Evolutionary conservation across 2,888 invertebrate species (phyloP), one percentile per base, ranked within the genome.

Genomic region (Cepaea hortensis): DNA sequence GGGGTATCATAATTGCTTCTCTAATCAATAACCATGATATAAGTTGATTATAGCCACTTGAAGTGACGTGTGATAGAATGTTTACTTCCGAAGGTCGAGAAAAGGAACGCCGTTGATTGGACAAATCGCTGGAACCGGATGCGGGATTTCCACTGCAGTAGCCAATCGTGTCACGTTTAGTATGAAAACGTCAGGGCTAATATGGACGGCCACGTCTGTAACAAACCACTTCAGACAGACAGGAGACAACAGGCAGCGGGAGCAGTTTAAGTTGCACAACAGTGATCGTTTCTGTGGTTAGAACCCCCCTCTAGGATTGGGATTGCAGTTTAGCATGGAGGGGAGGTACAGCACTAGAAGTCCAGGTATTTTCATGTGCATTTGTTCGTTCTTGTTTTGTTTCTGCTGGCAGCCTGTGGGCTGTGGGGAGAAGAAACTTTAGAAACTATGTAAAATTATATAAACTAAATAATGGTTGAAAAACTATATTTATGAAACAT

Each of bases 271-370:
- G 55, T 68, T 5, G 3, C 68, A 68, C 55, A 68, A 68, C 18
- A 68, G 68, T 18, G 5, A 18, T n/a, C 18, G 5, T 18, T 18
- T 35, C 35, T 35, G 35, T 35, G 35, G 35, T 35, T 35, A 35
- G 35, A 35, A 35, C 35, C 18, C 18, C 62, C 15, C 15, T 62
- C 35, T 79, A 15, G 18, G 15, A 62, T 2, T 61, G 55, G 9
- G 50, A 50, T 35, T 18, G 9, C 55, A 15, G 75, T 72, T 48
- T 61, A 86, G 65, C 46, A 92, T 95, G 92, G 95, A 96, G 93
- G 95, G 94, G 61, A 95, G 96, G 93, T 96, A 96, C 92, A 96
- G 96, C 91, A 94, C 95, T 77, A 96, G 95, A 93, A 96, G 96
- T 91, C 96, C 96, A 91, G 96, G 96, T 96, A 94, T 81, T 77